These are phyloP conservation scores for Bugula neritina DNA, from an alignment of 2,888 invertebrate genomes.

Conservation along the genomic window DNA sequence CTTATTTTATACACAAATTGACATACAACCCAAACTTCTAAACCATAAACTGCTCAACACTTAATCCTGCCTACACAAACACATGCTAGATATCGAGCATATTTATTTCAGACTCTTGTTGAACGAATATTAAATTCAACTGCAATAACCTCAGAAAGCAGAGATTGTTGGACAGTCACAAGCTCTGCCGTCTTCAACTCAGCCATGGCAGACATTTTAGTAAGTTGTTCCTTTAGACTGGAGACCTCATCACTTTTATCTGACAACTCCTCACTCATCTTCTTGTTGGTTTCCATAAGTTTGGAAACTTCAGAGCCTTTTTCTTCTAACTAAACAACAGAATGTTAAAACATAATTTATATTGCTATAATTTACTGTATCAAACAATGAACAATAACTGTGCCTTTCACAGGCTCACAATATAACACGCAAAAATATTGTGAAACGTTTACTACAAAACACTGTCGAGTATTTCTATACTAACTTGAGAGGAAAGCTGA, in stretches of 20 bases:
- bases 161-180: not conserved
- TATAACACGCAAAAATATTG: too few relatives aligned
- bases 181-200: not conserved
- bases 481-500: not conserved
- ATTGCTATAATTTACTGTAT: not conserved
- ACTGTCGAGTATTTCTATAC: too few relatives aligned
- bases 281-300: not conserved
- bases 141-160: slow-evolving; percentile 2
- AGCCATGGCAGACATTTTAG: not conserved
- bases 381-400: not conserved
- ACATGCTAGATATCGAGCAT: too few relatives aligned
- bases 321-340: not conserved
- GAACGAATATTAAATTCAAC: too few relatives aligned
- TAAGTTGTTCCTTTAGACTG: not conserved
- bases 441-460: too few relatives aligned
- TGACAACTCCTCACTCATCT: not conserved
- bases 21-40: too few relatives aligned
- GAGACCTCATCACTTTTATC: not conserved
- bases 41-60: too few relatives aligned
- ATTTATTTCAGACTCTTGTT: too few relatives aligned
- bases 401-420: too few relatives aligned
- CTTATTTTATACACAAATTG: too few relatives aligned
- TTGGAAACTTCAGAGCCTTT: not conserved
- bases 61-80: too few relatives aligned
- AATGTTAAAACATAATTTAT: not conserved